phyloP scores from a whole-genome alignment of 2,888 invertebrate genomes.

The Frankliniella fusca region DNA sequence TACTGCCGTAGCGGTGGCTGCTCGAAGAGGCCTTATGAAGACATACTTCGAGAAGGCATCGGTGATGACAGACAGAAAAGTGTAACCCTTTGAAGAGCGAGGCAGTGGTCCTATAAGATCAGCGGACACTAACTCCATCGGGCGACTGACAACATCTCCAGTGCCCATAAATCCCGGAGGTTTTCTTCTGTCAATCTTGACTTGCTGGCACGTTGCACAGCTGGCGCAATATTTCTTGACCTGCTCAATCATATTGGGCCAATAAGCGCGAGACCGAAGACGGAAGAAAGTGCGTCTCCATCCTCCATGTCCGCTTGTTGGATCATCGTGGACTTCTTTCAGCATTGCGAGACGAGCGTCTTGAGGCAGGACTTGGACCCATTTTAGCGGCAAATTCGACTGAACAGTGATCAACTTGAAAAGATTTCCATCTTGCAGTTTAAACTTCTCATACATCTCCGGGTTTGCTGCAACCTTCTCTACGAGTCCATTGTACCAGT shows the following conservation, averaged over 20 bases:
- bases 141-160: too few relatives aligned
- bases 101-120: neutral
- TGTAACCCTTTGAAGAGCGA: slow-evolving; percentile 38
- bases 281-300: slow-evolving; percentile 38
- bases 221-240: slow-evolving; percentile 38
- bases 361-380: neutral
- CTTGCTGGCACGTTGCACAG: slow-evolving; percentile 37
- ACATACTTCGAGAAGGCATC: slow-evolving; percentile 41
- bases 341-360: too few relatives aligned
- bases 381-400: neutral
- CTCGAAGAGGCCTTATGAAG: slow-evolving; percentile 35
- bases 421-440: neutral
- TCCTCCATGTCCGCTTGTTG: slow-evolving; percentile 41
- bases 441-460: neutral
- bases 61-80: slow-evolving; percentile 39
- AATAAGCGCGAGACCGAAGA: slow-evolving; percentile 39
- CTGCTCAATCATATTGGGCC: slow-evolving; percentile 41
- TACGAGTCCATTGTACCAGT: neutral
- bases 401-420: neutral
- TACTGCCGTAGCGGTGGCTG: slow-evolving; percentile 35
- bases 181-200: slow-evolving; percentile 38
- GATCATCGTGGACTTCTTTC: slow-evolving; percentile 39
- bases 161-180: slow-evolving; percentile 38
- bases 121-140: neutral
- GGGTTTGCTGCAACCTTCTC: neutral